A percentile compares a stretch with the other conserved stretches of the same genome.
Conservation (phyloP, 2,797 vertebrate species). For the Adrianichthys oophorus region DNA sequence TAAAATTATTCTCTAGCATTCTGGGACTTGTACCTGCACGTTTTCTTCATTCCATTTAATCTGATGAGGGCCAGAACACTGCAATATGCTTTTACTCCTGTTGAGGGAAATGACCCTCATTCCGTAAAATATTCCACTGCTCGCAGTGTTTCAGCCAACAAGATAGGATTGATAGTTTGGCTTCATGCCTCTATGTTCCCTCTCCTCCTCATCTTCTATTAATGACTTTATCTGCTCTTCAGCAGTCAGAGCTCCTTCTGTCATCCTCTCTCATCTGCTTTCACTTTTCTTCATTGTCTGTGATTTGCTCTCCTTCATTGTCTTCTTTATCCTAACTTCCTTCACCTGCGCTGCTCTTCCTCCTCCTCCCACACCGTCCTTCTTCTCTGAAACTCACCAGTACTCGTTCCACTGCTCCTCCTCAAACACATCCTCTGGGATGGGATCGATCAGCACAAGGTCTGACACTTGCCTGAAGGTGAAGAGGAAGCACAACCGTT, state of each 20-base stretch:
- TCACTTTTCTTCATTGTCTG: slow-evolving; percentile 8
- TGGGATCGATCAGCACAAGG: slow-evolving; percentile 83
- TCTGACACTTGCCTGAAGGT: slow-evolving; percentile 82
- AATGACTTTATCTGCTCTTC: slow-evolving; percentile 42
- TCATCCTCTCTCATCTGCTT: slow-evolving; percentile 20
- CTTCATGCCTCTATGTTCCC: slow-evolving; percentile 16
- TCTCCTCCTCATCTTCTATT: slow-evolving; percentile 30
- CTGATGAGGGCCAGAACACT: slow-evolving; percentile 46
- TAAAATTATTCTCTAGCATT: no score
- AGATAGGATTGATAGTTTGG: slow-evolving; percentile 23
- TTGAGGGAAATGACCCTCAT: slow-evolving; percentile 58
- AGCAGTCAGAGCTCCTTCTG: slow-evolving; percentile 31
- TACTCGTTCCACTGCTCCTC: slow-evolving; percentile 78
- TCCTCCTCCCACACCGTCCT: slow-evolving; percentile 2
- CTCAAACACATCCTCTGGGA: slow-evolving; percentile 81
- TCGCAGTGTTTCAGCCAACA: slow-evolving; percentile 20
- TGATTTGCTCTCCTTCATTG: slow-evolving; percentile 13
- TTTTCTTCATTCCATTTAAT: slow-evolving; percentile 20
- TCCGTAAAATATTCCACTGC: slow-evolving; percentile 48
- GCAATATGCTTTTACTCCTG: slow-evolving; percentile 55
- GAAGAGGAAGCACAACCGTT: slow-evolving; percentile 42
- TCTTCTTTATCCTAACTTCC: slow-evolving; percentile 15
- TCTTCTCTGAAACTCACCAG: slow-evolving; percentile 74
- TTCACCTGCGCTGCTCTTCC: slow-evolving; percentile 12
- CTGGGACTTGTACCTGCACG: no score